Conservation (phyloP, 1,140 invertebrate genomes). For the Drosophila baimaii region DNA sequence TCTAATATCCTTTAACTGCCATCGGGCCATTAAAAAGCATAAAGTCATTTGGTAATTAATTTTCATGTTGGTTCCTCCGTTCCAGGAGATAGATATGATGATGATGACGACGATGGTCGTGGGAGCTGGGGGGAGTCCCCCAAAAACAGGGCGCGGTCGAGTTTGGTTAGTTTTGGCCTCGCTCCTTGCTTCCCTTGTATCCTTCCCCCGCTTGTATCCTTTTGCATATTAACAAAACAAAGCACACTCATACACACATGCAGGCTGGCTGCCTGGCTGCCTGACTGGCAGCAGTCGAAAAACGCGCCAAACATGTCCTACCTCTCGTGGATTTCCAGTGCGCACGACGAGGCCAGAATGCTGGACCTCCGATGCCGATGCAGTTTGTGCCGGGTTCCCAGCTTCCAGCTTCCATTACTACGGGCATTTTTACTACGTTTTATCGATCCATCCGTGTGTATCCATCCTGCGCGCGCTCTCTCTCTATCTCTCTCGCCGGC, state of each 20-base stretch:
- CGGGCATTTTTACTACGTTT: constrained; percentile 82
- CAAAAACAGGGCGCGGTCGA: constrained; percentile 30
- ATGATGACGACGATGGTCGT: neutral
- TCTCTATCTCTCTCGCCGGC: neutral
- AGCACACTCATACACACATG: constrained; percentile 26
- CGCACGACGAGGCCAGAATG: constrained; percentile 60
- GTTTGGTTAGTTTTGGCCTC: constrained; percentile 7
- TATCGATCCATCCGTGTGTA: constrained; percentile 68
- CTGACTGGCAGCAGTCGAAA: constrained; percentile 43
- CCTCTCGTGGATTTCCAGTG: constrained; percentile 79
- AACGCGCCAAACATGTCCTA: constrained; percentile 84
- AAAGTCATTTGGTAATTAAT: constrained; percentile 83
- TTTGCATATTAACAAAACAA: constrained; percentile 47
- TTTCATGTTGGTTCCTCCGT: constrained; percentile 64
- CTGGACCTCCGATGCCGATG: constrained; percentile 28
- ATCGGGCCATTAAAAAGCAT: constrained; percentile 80
- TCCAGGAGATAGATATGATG: constrained; percentile 20
- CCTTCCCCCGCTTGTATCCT: constrained; percentile 11
- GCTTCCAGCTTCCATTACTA: constrained; percentile 83
- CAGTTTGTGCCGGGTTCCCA: constrained; percentile 21
- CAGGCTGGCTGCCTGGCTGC: too few relatives aligned
- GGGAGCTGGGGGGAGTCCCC: neutral
- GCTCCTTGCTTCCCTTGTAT: neutral
- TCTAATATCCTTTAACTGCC: constrained; percentile 82
- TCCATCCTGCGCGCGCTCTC: constrained; percentile 17